These are phyloP conservation scores for Zeuzera pyrina DNA, from an alignment of 2,888 invertebrate genomes.

Conservation along the genomic window DNA sequence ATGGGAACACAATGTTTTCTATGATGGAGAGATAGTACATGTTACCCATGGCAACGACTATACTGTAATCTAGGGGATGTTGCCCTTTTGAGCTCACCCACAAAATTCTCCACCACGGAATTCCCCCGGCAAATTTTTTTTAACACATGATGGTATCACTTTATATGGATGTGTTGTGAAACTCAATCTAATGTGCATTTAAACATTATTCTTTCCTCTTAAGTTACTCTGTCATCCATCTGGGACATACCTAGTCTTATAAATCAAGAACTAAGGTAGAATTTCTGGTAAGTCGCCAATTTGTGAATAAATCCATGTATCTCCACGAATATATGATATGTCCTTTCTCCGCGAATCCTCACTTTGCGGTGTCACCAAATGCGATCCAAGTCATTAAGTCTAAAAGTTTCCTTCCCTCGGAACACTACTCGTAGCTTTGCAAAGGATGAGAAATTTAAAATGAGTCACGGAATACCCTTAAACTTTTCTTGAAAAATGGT, in stretches of 20 bases:
- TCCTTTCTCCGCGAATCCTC: too few species aligned
- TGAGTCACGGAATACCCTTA: conserved; percentile 33
- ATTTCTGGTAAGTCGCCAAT: too few species aligned
- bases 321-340: too few species aligned
- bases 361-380: conserved; percentile 36
- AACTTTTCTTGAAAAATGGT: conserved; percentile 46
- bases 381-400: conserved; percentile 49
- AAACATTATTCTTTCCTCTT: too few species aligned
- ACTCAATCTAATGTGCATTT: conserved; percentile 18
- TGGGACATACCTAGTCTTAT: too few species aligned
- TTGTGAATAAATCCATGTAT: too few species aligned
- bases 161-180: conserved; percentile 10
- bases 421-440: conserved; percentile 23
- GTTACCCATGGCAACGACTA: conserved; percentile 49
- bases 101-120: conserved; percentile 50
- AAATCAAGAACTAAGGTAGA: too few species aligned
- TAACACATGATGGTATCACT: conserved; percentile 14
- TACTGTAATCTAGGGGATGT: conserved; percentile 40
- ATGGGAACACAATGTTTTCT: conserved; percentile 32
- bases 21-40: conserved; percentile 47
- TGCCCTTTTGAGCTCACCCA: conserved; percentile 45
- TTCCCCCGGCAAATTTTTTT: conserved; percentile 56
- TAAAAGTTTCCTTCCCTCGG: conserved; percentile 47
- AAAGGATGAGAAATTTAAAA: conserved; percentile 35
- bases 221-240: too few species aligned